Percentiles rank a stretch among this genome's conserved stretches.
Evolutionary conservation across 2,888 invertebrate species (phyloP).

Genomic region (Microdon myrmicae): DNA sequence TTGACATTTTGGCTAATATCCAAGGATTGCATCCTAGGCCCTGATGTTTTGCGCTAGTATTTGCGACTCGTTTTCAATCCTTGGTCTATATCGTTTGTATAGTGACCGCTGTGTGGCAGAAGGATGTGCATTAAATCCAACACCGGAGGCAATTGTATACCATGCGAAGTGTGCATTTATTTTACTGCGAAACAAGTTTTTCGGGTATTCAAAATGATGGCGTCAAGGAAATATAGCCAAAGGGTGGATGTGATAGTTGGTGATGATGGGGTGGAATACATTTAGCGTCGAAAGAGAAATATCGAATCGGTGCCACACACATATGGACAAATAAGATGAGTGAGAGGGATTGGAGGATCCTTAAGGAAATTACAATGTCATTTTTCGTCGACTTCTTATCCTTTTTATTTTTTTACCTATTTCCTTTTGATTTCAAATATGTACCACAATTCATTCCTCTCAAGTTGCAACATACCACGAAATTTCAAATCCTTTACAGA

Average conservation of each 20-base stretch:
- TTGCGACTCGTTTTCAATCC: too few species aligned
- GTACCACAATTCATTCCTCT: conserved; percentile 1
- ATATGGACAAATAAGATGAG: conserved; percentile 2
- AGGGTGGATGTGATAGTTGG: conserved; percentile 14
- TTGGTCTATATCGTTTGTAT: too few species aligned
- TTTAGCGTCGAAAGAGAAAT: conserved; percentile 22
- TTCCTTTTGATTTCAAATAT: background rate
- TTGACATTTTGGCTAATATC: conserved; percentile 64
- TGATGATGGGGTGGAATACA: conserved; percentile 18
- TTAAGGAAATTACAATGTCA: conserved; percentile 13
- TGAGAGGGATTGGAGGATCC: too few species aligned
- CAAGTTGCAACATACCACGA: conserved; percentile 17
- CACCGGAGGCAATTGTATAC: conserved; percentile 32
- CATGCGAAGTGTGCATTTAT: conserved; percentile 34
- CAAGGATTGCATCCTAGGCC: conserved; percentile 55
- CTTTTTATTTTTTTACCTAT: background rate
- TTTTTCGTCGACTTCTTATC: background rate
- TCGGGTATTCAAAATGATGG: conserved; percentile 9
- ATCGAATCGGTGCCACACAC: conserved; percentile 30
- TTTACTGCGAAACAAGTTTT: conserved; percentile 30
- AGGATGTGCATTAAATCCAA: conserved; percentile 36
- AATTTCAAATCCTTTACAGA: conserved; percentile 31
- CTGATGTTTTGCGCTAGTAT: conserved; percentile 38
- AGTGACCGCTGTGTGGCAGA: conserved; percentile 24
- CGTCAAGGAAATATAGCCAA: conserved; percentile 6